Evolutionary conservation across 92 coral and sea anemone genomes (phyloP).

Genomic region (Epizoanthus ramosus): DNA sequence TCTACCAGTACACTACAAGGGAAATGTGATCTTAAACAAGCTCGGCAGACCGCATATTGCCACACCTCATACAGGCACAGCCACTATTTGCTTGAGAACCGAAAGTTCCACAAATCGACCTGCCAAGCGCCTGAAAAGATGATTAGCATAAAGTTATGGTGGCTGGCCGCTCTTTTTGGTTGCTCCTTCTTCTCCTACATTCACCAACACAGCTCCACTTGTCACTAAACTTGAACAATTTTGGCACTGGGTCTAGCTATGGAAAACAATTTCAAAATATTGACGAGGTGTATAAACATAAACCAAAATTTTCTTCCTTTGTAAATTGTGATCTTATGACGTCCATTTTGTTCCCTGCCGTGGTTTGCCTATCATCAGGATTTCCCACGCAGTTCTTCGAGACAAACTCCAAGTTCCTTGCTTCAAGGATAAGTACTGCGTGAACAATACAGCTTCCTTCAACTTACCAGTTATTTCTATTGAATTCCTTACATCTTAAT

Average conservation of each 20-base stretch:
- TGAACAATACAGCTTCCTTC: conserved; percentile 38
- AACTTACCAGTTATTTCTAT: conserved; percentile 40
- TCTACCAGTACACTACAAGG: no score
- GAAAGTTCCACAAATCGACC: no score
- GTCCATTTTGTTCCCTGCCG: conserved; percentile 39
- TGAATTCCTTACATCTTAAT: conserved; percentile 28
- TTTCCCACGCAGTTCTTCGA: conserved; percentile 31
- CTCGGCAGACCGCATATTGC: no score
- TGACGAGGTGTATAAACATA: conserved; percentile 11
- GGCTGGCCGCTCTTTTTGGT: no score
- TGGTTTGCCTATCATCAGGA: conserved; percentile 34
- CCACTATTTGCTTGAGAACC: no score
- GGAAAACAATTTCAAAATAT: conserved; percentile 9
- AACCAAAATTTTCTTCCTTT: conserved; percentile 26
- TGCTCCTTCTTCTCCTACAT: no score
- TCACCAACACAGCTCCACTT: conserved; percentile 16
- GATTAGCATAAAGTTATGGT: no score
- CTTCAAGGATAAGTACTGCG: conserved; percentile 34
- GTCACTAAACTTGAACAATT: conserved; percentile 20
- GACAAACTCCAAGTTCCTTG: conserved; percentile 31
- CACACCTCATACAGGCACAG: no score
- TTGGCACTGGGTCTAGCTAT: conserved; percentile 21
- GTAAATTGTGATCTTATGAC: conserved; percentile 28
- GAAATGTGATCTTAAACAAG: no score
- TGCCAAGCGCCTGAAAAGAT: no score